Evolutionary conservation across 1,140 invertebrate genomes (phyloP).

Genomic region (Coelopa frigida): DNA sequence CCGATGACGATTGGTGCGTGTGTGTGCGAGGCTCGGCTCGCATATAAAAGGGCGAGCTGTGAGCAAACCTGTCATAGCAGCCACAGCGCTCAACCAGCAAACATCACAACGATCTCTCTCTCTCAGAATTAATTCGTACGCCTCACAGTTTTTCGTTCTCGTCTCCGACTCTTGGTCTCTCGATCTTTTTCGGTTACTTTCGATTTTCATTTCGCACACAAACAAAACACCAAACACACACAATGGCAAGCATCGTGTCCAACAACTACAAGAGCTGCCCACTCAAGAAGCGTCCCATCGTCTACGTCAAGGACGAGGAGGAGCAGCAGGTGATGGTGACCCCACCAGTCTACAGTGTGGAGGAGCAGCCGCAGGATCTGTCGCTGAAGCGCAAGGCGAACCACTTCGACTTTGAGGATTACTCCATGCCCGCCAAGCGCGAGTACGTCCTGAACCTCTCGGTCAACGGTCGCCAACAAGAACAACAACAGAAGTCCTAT

Average conservation of each 20-base stretch:
- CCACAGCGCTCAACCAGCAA: conserved; percentile 38
- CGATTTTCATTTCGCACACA: background rate
- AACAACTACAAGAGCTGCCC: conserved; percentile 74
- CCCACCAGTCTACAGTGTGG: background rate
- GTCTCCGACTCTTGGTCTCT: too few species aligned
- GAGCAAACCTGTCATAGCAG: conserved; percentile 40
- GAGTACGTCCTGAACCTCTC: conserved; percentile 38
- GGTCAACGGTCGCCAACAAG: conserved; percentile 22
- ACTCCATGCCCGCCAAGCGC: conserved; percentile 27
- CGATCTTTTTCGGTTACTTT: conserved; percentile 5
- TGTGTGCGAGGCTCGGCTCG: conserved; percentile 9
- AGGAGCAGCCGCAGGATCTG: conserved; percentile 59
- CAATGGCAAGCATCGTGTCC: conserved; percentile 22
- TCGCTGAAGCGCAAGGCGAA: conserved; percentile 34
- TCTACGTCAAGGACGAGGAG: conserved; percentile 49
- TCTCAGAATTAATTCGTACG: background rate
- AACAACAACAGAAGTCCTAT: background rate
- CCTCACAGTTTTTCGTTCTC: too few species aligned
- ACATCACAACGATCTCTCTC: conserved; percentile 22
- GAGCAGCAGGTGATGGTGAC: conserved; percentile 9
- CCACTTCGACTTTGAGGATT: conserved; percentile 23
- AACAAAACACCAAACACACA: conserved; percentile 10
- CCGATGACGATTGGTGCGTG: background rate
- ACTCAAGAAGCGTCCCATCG: conserved; percentile 79
- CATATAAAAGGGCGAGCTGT: conserved; percentile 37